phyloP scores from a whole-genome alignment of 2,888 invertebrate species.

The Biston betularia region DNA sequence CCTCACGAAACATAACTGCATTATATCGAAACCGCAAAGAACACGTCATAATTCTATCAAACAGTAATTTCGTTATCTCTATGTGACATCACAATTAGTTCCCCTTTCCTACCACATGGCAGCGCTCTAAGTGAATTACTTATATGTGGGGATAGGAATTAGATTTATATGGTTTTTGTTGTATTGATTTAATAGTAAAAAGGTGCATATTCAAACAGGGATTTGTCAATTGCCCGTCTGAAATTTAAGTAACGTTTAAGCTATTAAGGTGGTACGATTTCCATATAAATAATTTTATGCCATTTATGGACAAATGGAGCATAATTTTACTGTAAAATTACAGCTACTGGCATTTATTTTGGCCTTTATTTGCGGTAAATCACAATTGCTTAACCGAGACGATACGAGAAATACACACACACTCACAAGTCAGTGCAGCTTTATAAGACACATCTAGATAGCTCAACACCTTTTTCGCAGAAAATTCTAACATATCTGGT shows the following conservation, averaged over 20 bases:
- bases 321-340: too few species aligned
- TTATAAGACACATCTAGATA: neutral
- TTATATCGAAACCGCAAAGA: constrained; percentile 60
- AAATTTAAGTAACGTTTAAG: too few species aligned
- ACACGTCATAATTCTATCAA: constrained; percentile 75
- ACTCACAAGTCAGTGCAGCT: too few species aligned
- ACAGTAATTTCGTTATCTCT: constrained; percentile 69
- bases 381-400: too few species aligned
- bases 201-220: too few species aligned
- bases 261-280: too few species aligned
- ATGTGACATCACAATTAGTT: constrained; percentile 72
- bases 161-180: constrained; percentile 37
- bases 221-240: too few species aligned
- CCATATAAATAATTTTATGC: too few species aligned
- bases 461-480: neutral
- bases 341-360: too few species aligned
- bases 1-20: constrained; percentile 28
- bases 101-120: constrained; percentile 50
- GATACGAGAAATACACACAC: too few species aligned
- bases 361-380: too few species aligned
- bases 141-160: constrained; percentile 22
- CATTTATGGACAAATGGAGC: too few species aligned
- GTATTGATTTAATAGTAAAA: constrained; percentile 35
- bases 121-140: constrained; percentile 57
- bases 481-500: neutral